Percentiles rank a stretch among this genome's conserved stretches.
Conservation (phyloP, 2,113 vertebrate genomes). For the Hemiprocne comata region DNA sequence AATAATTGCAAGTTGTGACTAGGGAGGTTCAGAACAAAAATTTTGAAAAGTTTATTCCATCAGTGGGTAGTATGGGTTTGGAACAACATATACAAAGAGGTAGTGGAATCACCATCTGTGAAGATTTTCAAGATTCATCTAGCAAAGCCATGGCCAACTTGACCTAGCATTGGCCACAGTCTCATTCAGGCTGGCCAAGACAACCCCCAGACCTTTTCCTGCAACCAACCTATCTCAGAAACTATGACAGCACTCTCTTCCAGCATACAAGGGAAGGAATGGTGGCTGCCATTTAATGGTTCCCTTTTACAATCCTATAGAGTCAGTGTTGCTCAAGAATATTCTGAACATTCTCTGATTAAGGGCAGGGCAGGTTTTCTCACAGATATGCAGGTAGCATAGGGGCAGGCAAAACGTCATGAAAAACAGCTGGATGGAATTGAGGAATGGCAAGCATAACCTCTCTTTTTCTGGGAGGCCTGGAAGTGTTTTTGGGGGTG, state of each 20-base stretch:
- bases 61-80: background rate
- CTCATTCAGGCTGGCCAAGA: background rate
- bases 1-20: background rate
- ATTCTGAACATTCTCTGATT: background rate
- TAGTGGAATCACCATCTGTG: background rate
- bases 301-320: background rate
- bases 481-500: background rate
- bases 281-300: background rate
- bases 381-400: background rate
- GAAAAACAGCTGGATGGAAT: background rate
- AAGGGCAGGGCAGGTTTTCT: background rate
- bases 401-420: background rate
- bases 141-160: background rate
- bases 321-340: background rate
- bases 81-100: background rate
- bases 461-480: background rate
- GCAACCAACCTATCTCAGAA: background rate
- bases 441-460: background rate
- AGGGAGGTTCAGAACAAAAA: background rate
- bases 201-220: background rate
- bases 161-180: background rate
- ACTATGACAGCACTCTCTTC: background rate
- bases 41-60: background rate
- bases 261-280: background rate
- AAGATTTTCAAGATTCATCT: background rate